Conservation (phyloP, 2,888 invertebrate species). For the Acanthacorydalis orientalis region DNA sequence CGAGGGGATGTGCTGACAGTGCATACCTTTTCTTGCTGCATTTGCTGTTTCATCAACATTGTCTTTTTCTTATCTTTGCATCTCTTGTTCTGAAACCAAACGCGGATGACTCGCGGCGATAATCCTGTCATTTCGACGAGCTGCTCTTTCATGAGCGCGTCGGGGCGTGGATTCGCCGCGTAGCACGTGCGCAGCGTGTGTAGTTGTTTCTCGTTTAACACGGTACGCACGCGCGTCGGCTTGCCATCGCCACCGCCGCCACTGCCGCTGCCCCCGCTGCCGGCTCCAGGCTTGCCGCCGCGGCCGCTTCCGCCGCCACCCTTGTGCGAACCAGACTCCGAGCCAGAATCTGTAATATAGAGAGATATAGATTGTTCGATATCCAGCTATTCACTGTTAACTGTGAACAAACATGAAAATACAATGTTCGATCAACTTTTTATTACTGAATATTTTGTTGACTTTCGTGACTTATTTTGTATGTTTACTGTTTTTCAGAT, state of each 20-base stretch:
- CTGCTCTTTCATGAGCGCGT: constrained; percentile 98
- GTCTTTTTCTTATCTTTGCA: constrained; percentile 97
- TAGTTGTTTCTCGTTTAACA: constrained; percentile 95
- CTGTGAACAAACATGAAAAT: no score
- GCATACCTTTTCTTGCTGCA: constrained; percentile 91
- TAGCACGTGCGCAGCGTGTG: constrained; percentile 96
- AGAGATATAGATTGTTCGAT: no score
- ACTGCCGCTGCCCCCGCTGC: constrained; percentile 34
- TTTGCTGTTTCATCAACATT: constrained; percentile 90
- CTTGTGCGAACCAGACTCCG: constrained; percentile 80
- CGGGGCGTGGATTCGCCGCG: constrained; percentile 93
- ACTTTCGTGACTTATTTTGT: no score
- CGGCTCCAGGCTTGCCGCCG: constrained; percentile 17
- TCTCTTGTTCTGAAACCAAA: constrained; percentile 98
- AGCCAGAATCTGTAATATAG: constrained; percentile 59
- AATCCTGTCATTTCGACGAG: constrained; percentile 97
- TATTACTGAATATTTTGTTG: no score
- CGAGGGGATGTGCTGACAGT: constrained; percentile 13
- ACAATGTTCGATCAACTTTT: no score
- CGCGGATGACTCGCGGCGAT: constrained; percentile 92
- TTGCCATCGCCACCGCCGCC: constrained; percentile 66
- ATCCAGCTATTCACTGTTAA: no score
- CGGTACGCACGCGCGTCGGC: constrained; percentile 95
- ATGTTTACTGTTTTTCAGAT: no score
- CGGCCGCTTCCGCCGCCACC: constrained; percentile 39